phyloP scores from a whole-genome alignment of 2,888 invertebrate genomes.

The Eulithis prunata region DNA sequence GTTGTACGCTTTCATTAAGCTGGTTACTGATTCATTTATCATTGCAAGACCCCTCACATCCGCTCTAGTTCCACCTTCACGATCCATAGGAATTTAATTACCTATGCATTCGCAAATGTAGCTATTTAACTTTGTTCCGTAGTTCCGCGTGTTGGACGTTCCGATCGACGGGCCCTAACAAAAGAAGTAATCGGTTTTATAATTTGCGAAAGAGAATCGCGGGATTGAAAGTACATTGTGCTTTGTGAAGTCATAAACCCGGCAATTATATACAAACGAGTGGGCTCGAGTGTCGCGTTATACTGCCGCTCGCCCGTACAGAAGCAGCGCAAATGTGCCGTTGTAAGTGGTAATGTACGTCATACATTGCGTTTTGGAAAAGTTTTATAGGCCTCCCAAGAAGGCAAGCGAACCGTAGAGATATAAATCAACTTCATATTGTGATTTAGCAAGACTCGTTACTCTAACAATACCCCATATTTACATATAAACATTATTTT shows the following conservation, averaged over 20 bases:
- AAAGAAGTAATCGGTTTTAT: conserved; percentile 19
- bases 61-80: conserved; percentile 10
- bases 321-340: conserved; percentile 6
- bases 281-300: conserved; percentile 20
- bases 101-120: conserved; percentile 3
- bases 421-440: conserved; percentile 84
- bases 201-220: conserved; percentile 20
- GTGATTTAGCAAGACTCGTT: conserved; percentile 87
- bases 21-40: conserved; percentile 32
- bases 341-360: conserved; percentile 13
- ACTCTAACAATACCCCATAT: conserved; percentile 85
- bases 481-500: conserved; percentile 84
- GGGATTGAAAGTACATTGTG: conserved; percentile 30
- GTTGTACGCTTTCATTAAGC: neutral
- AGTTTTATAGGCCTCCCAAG: conserved; percentile 80
- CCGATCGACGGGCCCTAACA: conserved; percentile 18
- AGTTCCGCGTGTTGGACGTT: conserved; percentile 19
- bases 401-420: conserved; percentile 79
- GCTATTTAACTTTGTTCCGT: conserved; percentile 1
- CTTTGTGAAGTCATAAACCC: conserved; percentile 46
- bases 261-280: conserved; percentile 48
- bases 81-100: conserved; percentile 20
- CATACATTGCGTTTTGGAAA: conserved; percentile 45
- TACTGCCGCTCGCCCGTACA: conserved; percentile 4
- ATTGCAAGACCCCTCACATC: conserved; percentile 21